phyloP scores from a whole-genome alignment of 2,113 vertebrate genomes.

The Ellobius talpinus region DNA sequence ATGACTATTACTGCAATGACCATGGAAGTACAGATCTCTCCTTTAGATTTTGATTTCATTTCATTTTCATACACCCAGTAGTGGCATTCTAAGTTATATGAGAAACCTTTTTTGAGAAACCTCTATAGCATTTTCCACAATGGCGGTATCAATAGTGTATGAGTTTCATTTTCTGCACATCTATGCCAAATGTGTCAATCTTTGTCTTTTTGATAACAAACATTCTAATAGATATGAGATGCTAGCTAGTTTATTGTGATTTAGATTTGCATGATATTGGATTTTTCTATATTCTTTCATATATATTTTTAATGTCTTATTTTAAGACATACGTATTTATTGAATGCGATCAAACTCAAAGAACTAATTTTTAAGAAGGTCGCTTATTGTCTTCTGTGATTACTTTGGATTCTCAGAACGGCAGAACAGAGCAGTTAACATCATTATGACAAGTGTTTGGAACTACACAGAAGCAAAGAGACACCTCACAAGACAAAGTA shows the following conservation, averaged over 20 bases:
- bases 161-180: neutral
- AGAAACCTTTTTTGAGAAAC: neutral
- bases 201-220: neutral
- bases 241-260: neutral
- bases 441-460: neutral
- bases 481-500: neutral
- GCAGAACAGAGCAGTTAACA: neutral
- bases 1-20: neutral
- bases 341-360: neutral
- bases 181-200: neutral
- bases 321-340: neutral
- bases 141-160: neutral
- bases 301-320: neutral
- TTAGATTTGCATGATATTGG: neutral
- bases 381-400: neutral
- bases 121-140: neutral
- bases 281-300: no score
- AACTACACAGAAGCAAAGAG: no score
- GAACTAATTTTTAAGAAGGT: neutral
- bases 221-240: neutral
- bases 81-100: neutral
- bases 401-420: neutral
- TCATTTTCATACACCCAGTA: neutral
- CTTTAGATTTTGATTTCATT: neutral
- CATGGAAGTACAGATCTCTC: neutral